phyloP scores from a whole-genome alignment of 1,140 invertebrate genomes.

The Caenorhabditis brenneri region DNA sequence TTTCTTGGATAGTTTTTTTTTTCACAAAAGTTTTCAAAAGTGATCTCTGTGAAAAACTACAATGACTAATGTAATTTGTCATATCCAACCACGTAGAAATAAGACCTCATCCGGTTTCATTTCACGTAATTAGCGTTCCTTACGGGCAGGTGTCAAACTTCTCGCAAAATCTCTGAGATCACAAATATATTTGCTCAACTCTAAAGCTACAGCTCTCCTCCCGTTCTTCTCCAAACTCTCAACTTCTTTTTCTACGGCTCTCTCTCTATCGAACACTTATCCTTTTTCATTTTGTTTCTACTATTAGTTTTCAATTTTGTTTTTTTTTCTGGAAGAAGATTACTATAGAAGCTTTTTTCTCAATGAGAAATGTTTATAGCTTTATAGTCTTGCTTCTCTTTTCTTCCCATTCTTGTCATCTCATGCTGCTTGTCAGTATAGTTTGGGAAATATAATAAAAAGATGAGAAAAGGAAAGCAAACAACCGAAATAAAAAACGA shows the following conservation, averaged over 20 bases:
- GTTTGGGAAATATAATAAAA: background rate
- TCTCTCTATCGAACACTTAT: background rate
- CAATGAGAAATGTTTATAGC: background rate
- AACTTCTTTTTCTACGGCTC: slow-evolving; percentile 4
- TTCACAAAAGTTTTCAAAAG: too few species aligned
- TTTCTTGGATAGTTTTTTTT: too few species aligned
- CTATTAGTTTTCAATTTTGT: background rate
- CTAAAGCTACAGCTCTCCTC: background rate
- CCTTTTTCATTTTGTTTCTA: background rate
- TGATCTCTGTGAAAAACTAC: background rate
- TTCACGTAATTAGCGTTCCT: slow-evolving; percentile 29
- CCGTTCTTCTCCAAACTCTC: background rate
- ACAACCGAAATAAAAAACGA: slow-evolving; percentile 32
- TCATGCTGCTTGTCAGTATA: background rate
- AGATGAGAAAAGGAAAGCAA: slow-evolving; percentile 28
- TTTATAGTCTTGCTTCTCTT: background rate
- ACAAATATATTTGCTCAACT: slow-evolving; percentile 37
- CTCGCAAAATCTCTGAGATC: slow-evolving; percentile 28
- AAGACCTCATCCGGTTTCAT: background rate
- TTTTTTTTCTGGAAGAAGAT: background rate
- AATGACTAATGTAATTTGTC: background rate
- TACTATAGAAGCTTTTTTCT: background rate
- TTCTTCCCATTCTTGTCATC: background rate
- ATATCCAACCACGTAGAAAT: background rate
- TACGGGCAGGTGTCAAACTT: slow-evolving; percentile 37